phyloP scores from a whole-genome alignment of 2,888 invertebrate genomes.

The Ephialtes manifestator region DNA sequence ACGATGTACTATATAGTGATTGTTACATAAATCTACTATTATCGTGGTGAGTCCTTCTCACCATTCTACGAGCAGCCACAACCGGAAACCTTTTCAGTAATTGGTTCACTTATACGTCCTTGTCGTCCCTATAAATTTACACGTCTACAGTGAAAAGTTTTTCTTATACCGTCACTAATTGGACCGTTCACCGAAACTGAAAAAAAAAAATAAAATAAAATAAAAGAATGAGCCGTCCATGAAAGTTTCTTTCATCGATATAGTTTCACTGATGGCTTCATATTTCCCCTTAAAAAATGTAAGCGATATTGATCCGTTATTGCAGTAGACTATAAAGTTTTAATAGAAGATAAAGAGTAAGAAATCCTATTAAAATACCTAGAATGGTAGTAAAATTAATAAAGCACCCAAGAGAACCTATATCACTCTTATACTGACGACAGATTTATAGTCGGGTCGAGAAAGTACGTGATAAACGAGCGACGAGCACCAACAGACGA shows the following conservation, averaged over 20 bases:
- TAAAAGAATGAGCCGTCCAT: no score
- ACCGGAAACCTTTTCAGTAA: no score
- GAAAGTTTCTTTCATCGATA: background rate
- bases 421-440: slow-evolving; percentile 9
- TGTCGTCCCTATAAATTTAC: no score
- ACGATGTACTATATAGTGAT: no score
- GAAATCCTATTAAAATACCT: background rate
- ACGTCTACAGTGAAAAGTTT: no score
- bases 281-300: background rate
- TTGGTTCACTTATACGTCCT: no score
- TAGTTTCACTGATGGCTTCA: background rate
- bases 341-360: background rate
- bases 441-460: background rate
- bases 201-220: no score
- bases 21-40: no score
- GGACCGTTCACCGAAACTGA: no score
- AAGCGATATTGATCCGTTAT: background rate
- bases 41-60: no score
- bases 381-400: background rate
- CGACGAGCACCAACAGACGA: background rate
- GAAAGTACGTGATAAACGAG: slow-evolving; percentile 24
- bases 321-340: background rate
- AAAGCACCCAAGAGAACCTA: background rate
- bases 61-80: no score
- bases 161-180: no score